Evolutionary conservation across 1,140 invertebrate species (phyloP).

Genomic region (Nixonia krombeini): DNA sequence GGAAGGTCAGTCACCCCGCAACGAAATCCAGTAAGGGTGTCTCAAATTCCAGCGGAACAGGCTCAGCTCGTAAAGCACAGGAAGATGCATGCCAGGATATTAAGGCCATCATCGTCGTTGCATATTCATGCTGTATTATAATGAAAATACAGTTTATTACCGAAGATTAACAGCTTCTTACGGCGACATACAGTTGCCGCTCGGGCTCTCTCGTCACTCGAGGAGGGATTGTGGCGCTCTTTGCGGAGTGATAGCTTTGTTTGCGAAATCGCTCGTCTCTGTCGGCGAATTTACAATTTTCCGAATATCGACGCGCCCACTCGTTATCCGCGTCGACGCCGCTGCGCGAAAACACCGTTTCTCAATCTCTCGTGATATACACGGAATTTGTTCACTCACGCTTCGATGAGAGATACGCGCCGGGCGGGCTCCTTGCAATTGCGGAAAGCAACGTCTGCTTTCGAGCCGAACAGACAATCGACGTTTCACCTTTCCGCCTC

Average conservation of each 20-base stretch:
- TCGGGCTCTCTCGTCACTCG: constrained; percentile 68
- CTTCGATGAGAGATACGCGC: no score
- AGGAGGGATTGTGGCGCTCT: constrained; percentile 47
- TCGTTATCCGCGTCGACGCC: no score
- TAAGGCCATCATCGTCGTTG: constrained; percentile 73
- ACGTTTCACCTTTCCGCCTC: no score
- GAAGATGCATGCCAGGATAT: constrained; percentile 72
- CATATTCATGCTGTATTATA: constrained; percentile 74
- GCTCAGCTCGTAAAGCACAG: constrained; percentile 72
- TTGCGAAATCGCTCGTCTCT: constrained; percentile 40
- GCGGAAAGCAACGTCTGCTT: no score
- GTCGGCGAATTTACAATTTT: constrained; percentile 19
- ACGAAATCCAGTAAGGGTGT: constrained; percentile 68
- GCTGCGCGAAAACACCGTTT: no score
- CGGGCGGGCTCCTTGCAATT: no score
- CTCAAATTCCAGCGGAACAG: constrained; percentile 69
- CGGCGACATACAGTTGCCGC: constrained; percentile 62
- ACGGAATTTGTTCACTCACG: no score
- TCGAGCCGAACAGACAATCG: no score
- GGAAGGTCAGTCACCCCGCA: constrained; percentile 46
- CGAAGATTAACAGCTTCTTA: constrained; percentile 74
- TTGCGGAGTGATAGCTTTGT: constrained; percentile 47
- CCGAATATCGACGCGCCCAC: no score
- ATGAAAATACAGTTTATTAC: constrained; percentile 74
- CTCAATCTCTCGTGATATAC: no score